Evolutionary conservation across 1,140 invertebrate genomes (phyloP), one percentile per base, ranked within the genome.

Genomic region (Dendroctonus ponderosae): DNA sequence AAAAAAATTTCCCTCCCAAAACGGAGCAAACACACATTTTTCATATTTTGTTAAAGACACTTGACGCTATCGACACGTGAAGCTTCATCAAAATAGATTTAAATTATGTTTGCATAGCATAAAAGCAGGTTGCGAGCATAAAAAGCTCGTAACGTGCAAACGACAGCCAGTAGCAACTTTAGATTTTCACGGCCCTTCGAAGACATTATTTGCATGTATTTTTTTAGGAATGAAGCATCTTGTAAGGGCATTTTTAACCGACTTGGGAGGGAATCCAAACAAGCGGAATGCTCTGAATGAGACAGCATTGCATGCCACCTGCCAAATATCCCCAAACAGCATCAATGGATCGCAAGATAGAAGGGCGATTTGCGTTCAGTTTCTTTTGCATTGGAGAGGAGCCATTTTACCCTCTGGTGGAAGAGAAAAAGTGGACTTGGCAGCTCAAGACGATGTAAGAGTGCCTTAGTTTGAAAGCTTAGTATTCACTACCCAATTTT

Each of bases 251-350:
- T 89, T 89, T 78, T 78, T 89, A 0, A 84, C 81, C 74, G 87
- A 88, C 67, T 78, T 86, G 51, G 82, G 83, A 49, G 88, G 87
- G 26, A 89, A 89, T 76, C 87, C 87, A 9, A 89, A 89, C 76
- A 89, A 89, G 75, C 85, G 83, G 56, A 90, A 90, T 77, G 81
- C 77, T 26, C 76, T 79, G 41, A 87, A 89, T 74, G 86, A 89
- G 75, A 88, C 84, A 3, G 82, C 84, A 3, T 77, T 89, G 43
- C 88, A 89, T 75, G 82, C 81, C 71, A 85, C 86, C 6, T 89
- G 86, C 72, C 82, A 83, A 70, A 80, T 87, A 46, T 77, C 78
- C 43, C 72, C 80, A 54, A 81, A 78, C 44, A 80, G 82, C 76
- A 80, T 80, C 71, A 80, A 80, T 49, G 81, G 84, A 39, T 84